phyloP scores from a whole-genome alignment of 2,797 vertebrate species.

The Heliangelus exortis region DNA sequence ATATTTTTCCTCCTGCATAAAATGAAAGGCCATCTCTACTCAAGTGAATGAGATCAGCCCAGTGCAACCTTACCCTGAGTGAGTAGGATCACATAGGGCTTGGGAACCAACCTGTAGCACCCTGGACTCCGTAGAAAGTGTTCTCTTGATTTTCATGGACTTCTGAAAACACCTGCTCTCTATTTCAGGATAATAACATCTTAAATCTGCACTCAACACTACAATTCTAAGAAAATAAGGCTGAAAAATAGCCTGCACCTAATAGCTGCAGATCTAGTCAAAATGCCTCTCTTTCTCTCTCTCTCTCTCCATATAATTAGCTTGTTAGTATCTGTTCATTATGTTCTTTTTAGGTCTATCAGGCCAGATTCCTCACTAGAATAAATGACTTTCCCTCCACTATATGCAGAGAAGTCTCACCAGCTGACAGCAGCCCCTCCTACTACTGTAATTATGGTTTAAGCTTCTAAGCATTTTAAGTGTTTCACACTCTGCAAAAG shows the following conservation, averaged over 20 bases:
- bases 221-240: not conserved
- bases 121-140: not conserved
- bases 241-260: not conserved
- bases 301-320: not conserved
- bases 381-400: not conserved
- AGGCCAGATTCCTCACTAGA: not conserved
- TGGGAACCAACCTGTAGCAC: not conserved
- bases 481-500: not conserved
- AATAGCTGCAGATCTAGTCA: not conserved
- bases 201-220: not conserved
- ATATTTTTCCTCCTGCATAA: not conserved
- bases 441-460: slow-evolving; percentile 1
- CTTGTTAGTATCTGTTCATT: slow-evolving; percentile 11
- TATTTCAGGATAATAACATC: not conserved
- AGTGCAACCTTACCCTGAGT: not conserved
- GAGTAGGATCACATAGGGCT: not conserved
- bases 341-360: not conserved
- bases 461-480: not conserved
- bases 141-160: not conserved
- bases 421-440: not conserved
- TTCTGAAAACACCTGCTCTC: not conserved
- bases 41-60: not conserved
- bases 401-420: not conserved
- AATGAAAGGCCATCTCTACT: slow-evolving; percentile 3
- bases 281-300: not conserved